Evolutionary conservation across 1,140 invertebrate species (phyloP).

Genomic region (Episyrphus balteatus): DNA sequence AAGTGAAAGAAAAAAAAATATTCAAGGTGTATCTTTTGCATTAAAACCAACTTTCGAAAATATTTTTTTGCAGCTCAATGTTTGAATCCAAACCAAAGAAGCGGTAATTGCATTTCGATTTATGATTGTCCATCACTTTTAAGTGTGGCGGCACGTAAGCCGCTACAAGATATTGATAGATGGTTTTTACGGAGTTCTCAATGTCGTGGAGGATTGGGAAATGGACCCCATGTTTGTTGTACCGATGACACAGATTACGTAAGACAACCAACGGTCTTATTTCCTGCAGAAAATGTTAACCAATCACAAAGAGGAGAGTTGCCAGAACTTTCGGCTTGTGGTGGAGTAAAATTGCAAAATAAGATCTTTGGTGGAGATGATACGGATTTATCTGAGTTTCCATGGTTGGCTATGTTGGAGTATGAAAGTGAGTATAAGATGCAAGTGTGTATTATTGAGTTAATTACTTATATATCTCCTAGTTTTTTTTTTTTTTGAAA

Average conservation of each 20-base stretch:
- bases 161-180: constrained; percentile 6
- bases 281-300: neutral
- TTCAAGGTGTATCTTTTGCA: neutral
- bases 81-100: constrained; percentile 5
- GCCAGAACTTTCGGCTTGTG: constrained; percentile 23
- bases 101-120: constrained; percentile 6
- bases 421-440: constrained; percentile 36
- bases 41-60: neutral
- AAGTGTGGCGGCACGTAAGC: neutral
- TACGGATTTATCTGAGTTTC: constrained; percentile 42
- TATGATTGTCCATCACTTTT: constrained; percentile 5
- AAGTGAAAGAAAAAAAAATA: too few relatives aligned
- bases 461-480: too few relatives aligned
- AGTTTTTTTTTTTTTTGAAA: too few relatives aligned
- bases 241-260: neutral
- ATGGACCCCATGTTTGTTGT: constrained; percentile 4
- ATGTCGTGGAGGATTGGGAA: constrained; percentile 1
- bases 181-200: constrained; percentile 1
- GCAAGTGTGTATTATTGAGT: too few relatives aligned
- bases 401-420: constrained; percentile 51
- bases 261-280: neutral
- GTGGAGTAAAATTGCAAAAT: constrained; percentile 25
- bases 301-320: neutral
- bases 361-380: constrained; percentile 32
- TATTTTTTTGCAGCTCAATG: constrained; percentile 6